A percentile compares a stretch with the other conserved stretches of the same genome.
These are phyloP conservation scores for Myocastor coypus DNA, from an alignment of 2,113 vertebrate species.

Conservation along the genomic window DNA sequence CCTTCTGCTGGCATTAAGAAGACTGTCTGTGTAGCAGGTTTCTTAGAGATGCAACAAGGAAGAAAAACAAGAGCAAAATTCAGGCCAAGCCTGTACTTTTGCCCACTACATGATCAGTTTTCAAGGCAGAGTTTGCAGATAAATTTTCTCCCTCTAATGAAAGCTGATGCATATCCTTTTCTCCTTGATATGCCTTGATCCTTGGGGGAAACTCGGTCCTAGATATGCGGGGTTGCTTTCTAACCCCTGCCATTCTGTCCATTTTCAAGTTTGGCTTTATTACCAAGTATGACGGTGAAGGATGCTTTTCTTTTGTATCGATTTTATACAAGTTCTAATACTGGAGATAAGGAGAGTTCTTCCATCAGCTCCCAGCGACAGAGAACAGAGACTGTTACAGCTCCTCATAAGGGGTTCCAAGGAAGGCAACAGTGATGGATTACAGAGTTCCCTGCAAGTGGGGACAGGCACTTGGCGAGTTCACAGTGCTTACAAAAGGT, in stretches of 20 bases:
- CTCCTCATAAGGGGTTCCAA: slow-evolving; percentile 70
- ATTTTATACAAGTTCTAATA: slow-evolving; percentile 73
- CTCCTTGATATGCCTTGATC: neutral
- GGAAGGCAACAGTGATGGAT: slow-evolving; percentile 70
- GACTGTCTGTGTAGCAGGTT: neutral
- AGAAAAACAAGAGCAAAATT: neutral
- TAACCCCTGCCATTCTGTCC: neutral
- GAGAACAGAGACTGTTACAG: slow-evolving; percentile 49
- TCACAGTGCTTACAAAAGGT: neutral
- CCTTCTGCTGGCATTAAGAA: slow-evolving; percentile 43
- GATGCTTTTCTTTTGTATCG: slow-evolving; percentile 55
- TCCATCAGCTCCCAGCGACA: slow-evolving; percentile 59
- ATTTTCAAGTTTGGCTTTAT: slow-evolving; percentile 55
- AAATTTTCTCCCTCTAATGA: slow-evolving; percentile 65
- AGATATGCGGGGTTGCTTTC: neutral
- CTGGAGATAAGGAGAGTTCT: slow-evolving; percentile 56
- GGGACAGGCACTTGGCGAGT: neutral
- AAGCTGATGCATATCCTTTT: neutral
- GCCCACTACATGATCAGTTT: neutral
- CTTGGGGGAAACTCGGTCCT: neutral
- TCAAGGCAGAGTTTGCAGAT: neutral
- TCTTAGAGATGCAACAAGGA: slow-evolving; percentile 54
- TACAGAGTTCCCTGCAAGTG: neutral
- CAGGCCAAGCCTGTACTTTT: neutral
- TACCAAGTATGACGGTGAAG: slow-evolving; percentile 56